Percentiles rank a stretch among this genome's conserved stretches.
These are phyloP conservation scores for Drosophila virilis DNA, from an alignment of 1,140 invertebrate genomes.

Conservation along the genomic window DNA sequence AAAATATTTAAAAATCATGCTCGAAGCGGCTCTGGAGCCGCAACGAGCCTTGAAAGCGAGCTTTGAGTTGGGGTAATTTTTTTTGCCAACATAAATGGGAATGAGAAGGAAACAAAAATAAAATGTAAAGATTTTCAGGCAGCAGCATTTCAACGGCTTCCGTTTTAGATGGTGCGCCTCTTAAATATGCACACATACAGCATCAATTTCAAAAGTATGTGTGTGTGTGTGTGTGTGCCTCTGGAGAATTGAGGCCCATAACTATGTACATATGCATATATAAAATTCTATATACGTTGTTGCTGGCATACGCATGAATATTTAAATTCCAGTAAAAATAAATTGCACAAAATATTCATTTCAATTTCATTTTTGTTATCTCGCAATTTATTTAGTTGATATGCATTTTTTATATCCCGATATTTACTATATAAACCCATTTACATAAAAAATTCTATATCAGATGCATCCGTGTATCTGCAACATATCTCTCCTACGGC, in stretches of 20 bases:
- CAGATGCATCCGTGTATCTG: too few relatives aligned
- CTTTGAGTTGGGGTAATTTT: slow-evolving; percentile 20
- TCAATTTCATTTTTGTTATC: slow-evolving; percentile 72
- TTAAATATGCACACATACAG: slow-evolving; percentile 59
- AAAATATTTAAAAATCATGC: slow-evolving; percentile 81
- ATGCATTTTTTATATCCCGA: slow-evolving; percentile 20
- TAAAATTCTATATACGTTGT: slow-evolving; percentile 23
- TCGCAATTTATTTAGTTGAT: slow-evolving; percentile 38
- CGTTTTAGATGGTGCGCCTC: slow-evolving; percentile 32
- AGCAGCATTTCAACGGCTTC: slow-evolving; percentile 18
- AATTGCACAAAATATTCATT: slow-evolving; percentile 78
- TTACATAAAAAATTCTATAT: too few relatives aligned
- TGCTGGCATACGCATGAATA: slow-evolving; percentile 59
- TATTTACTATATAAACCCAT: neutral
- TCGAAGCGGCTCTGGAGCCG: slow-evolving; percentile 13
- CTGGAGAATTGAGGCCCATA: slow-evolving; percentile 53
- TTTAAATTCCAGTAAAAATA: slow-evolving; percentile 61
- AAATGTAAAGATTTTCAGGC: slow-evolving; percentile 39
- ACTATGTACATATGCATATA: slow-evolving; percentile 25
- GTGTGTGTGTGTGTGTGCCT: slow-evolving; percentile 23
- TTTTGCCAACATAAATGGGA: neutral
- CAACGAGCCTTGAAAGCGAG: slow-evolving; percentile 59
- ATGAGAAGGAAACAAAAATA: slow-evolving; percentile 2
- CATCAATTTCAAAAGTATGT: slow-evolving; percentile 38
- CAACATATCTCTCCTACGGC: too few relatives aligned